Base-by-base conservation (phyloP, 2,797 vertebrate species). In the Paramormyrops hopkinsi region DNA sequence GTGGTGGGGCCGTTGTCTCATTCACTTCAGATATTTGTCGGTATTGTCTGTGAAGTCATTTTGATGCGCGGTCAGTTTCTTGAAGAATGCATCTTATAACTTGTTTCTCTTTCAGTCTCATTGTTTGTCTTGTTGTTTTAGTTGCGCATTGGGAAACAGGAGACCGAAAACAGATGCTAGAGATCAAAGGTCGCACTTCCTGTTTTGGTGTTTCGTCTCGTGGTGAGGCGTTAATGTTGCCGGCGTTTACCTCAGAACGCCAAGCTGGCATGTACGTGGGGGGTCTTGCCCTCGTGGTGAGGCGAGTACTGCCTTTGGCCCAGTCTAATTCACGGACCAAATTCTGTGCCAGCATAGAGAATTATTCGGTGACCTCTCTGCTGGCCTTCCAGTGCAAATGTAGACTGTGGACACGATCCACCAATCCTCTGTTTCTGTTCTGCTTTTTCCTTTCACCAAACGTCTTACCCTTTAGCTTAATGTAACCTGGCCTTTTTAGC, bases 121-220 rank as follows among this genome's bases (percentile, higher is more conserved):
- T 73, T 59, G 51, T 41, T 41, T 69, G 44, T 69, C 46, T 59
- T 83, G 14, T 56, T 83, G 22, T 76, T 51, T n/a, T 85, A 37
- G 44, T 19, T 33, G 44, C 4, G 2, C n/a, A 25, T 46, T 11
- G 33, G 69, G 65, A 76, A 73, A 88, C 88, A 82, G 54, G 62
- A 89, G 83, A 88, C 85, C 82, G 92, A 90, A 91, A 92, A 88
- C 92, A 88, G 91, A 93, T 89, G 90, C 65, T 76, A 41, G 90
- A 69, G 89, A 88, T 46, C 84, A 86, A 90, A 86, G 69, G 87
- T 90, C 73, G 29, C 73, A 89, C 88, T 92, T 93, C 92, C 93
- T 91, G 91, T 92, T 92, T 90, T 92, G 90, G 87, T 89, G 89
- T 92, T 90, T 91, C 56, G 86, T 91, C 73, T 85, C 85, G 82